Conservation (phyloP, 2,797 vertebrate species). For the Coreius guichenoti region DNA sequence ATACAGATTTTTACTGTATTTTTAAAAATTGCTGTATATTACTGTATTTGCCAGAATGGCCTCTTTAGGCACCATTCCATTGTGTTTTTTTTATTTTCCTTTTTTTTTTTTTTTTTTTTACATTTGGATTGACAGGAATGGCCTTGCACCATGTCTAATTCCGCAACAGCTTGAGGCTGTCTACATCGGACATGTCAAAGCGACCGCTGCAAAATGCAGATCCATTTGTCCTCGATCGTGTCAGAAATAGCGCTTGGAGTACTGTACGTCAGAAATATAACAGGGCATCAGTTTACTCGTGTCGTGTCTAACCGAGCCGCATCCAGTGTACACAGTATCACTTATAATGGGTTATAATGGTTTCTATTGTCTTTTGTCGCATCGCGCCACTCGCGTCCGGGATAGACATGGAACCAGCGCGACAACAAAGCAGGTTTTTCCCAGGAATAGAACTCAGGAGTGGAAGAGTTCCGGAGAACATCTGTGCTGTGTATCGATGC, state of each 20-base stretch:
- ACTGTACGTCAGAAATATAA: neutral
- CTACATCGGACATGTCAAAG: neutral
- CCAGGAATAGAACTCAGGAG: neutral
- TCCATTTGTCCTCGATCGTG: neutral
- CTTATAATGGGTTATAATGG: neutral
- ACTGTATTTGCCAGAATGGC: no score
- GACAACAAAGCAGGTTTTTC: neutral
- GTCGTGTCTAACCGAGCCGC: neutral
- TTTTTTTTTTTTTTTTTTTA: neutral
- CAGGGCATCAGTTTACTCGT: neutral
- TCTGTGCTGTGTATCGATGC: neutral
- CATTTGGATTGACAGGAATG: neutral
- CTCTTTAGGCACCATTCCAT: no score
- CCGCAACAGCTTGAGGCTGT: neutral
- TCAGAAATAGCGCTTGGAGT: neutral
- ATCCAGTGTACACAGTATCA: neutral
- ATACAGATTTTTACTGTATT: neutral
- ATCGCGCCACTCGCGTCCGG: accelerated
- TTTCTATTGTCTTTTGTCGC: neutral
- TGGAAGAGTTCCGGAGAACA: neutral
- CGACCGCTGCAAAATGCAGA: neutral
- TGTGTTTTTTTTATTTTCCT: neutral
- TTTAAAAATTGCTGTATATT: no score
- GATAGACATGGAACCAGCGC: neutral
- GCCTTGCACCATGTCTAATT: no score